Evolutionary conservation across 2,113 vertebrate genomes (phyloP).

Genomic region (Vimba vimba): DNA sequence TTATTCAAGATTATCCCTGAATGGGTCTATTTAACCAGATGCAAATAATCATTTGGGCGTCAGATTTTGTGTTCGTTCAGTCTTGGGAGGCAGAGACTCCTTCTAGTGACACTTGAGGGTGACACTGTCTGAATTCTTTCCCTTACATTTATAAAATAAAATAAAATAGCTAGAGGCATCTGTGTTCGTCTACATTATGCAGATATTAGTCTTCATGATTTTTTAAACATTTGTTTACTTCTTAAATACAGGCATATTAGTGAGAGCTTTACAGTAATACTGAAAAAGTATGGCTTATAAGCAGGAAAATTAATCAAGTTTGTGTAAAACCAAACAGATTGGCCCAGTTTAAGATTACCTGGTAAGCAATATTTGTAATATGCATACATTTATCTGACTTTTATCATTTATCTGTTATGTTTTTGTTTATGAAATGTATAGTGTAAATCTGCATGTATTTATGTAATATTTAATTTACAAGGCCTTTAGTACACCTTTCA

Average conservation of each 20-base stretch:
- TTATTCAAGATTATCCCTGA: constrained; percentile 58
- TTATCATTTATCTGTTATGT: neutral
- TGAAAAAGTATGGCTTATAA: neutral
- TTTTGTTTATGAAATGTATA: neutral
- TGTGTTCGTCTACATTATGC: neutral
- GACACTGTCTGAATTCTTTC: neutral
- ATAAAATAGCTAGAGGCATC: neutral
- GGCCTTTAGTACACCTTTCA: neutral
- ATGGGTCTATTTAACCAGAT: constrained; percentile 60
- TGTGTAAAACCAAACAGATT: neutral
- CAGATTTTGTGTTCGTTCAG: constrained; percentile 36
- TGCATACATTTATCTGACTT: neutral
- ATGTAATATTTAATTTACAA: neutral
- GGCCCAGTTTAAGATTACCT: neutral
- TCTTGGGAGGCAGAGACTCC: constrained; percentile 1
- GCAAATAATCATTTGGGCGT: constrained; percentile 59
- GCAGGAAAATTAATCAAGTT: neutral
- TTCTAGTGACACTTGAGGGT: constrained; percentile 13
- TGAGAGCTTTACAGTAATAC: neutral
- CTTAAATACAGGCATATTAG: neutral
- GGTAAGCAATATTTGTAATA: neutral
- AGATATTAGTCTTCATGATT: neutral
- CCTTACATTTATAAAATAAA: neutral
- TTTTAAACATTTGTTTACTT: neutral
- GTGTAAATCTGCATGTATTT: neutral